Conservation (phyloP, 1,140 invertebrate species). For the Lepidurus arcticus region DNA sequence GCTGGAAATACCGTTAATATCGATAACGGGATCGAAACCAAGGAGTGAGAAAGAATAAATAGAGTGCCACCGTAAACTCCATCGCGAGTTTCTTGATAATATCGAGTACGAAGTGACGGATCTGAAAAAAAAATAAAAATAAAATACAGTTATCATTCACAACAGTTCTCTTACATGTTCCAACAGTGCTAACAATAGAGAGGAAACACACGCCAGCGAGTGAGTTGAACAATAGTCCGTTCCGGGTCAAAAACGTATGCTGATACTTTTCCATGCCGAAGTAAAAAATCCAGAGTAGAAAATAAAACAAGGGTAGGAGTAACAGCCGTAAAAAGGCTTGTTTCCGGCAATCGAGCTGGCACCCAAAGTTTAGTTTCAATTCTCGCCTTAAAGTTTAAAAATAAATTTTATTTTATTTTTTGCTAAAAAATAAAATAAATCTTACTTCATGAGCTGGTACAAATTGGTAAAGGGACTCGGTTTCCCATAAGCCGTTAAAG, state of each 20-base stretch:
- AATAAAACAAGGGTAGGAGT: slow-evolving; percentile 67
- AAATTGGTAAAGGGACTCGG: slow-evolving; percentile 55
- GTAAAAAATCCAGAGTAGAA: slow-evolving; percentile 74
- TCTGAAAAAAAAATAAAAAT: slow-evolving; percentile 51
- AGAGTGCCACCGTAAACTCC: slow-evolving; percentile 78
- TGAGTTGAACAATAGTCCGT: slow-evolving; percentile 74
- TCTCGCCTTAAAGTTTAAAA: slow-evolving; percentile 55
- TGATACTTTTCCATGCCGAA: slow-evolving; percentile 61
- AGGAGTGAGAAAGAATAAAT: slow-evolving; percentile 69
- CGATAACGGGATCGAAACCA: slow-evolving; percentile 73
- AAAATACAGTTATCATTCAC: background rate
- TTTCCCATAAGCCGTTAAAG: slow-evolving; percentile 61
- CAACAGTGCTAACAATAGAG: slow-evolving; percentile 69
- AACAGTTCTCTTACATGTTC: slow-evolving; percentile 44
- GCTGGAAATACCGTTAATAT: slow-evolving; percentile 60
- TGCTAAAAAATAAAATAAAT: background rate
- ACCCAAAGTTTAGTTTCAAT: slow-evolving; percentile 66
- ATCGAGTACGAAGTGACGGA: slow-evolving; percentile 74
- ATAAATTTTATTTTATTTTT: slow-evolving; percentile 25
- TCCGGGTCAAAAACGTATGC: slow-evolving; percentile 65
- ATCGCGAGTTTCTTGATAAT: slow-evolving; percentile 82
- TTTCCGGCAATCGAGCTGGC: slow-evolving; percentile 63
- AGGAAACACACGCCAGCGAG: slow-evolving; percentile 69
- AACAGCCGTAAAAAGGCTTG: slow-evolving; percentile 67
- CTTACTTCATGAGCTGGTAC: slow-evolving; percentile 18